A percentile compares a stretch with the other conserved stretches of the same genome.
phyloP scores from a whole-genome alignment of 2,113 vertebrate genomes.

The Bungarus multicinctus region DNA sequence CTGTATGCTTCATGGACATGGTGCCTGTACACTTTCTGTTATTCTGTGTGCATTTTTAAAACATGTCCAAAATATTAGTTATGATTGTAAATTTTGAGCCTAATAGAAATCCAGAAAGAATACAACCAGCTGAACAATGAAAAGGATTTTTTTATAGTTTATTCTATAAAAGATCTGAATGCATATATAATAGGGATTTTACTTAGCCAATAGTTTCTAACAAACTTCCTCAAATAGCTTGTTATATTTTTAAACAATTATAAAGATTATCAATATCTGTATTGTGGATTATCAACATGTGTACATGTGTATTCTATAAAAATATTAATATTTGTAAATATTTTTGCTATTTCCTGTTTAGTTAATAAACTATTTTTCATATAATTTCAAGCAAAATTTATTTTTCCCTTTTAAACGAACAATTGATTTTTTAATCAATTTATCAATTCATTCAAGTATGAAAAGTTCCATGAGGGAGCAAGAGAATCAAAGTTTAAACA shows the following conservation, averaged over 20 bases:
- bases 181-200: conserved; percentile 22
- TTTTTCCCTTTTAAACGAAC: neutral
- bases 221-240: conserved; percentile 12
- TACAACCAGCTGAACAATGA: neutral
- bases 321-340: neutral
- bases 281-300: neutral
- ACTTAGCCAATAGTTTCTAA: conserved; percentile 33
- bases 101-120: neutral
- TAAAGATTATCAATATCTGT: neutral
- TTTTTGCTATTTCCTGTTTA: neutral
- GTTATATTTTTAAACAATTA: conserved; percentile 11
- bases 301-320: neutral
- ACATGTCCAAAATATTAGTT: neutral
- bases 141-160: conserved; percentile 4
- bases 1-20: accelerated
- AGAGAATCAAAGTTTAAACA: neutral
- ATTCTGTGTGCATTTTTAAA: neutral
- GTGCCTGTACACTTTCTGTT: neutral
- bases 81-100: neutral
- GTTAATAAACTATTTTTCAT: neutral
- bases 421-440: neutral
- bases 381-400: neutral
- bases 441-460: neutral
- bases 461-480: neutral
- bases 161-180: neutral